These are phyloP conservation scores for Cataglyphis altisquamis DNA, from an alignment of 2,888 invertebrate genomes.

Conservation along the genomic window DNA sequence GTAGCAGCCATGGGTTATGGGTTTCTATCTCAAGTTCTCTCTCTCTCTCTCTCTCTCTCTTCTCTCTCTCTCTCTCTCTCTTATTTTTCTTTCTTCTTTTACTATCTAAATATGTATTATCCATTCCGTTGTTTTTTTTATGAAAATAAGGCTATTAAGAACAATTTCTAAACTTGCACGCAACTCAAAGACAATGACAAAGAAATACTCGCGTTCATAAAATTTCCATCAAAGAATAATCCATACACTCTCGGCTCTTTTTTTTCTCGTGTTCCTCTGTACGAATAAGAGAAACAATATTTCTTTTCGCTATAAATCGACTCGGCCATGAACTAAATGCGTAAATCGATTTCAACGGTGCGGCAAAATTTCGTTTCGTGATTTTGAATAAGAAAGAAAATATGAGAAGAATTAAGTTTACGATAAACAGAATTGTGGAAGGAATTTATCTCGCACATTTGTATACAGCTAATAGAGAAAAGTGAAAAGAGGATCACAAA, in stretches of 20 bases:
- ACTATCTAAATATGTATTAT: constrained; percentile 4
- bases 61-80: constrained; percentile 12
- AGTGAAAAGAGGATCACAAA: constrained; percentile 3
- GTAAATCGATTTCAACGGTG: constrained; percentile 30
- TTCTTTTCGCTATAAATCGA: constrained; percentile 34
- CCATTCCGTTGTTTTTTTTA: constrained; percentile 12
- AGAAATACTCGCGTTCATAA: constrained; percentile 17
- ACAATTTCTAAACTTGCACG: constrained; percentile 41
- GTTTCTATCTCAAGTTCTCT: constrained; percentile 19
- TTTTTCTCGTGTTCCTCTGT: neutral
- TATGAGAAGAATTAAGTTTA: neutral
- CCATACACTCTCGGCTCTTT: neutral
- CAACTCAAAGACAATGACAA: constrained; percentile 19
- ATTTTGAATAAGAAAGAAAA: neutral
- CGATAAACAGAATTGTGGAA: neutral
- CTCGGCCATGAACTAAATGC: constrained; percentile 2
- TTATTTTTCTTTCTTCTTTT: constrained; percentile 19
- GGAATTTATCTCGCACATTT: neutral
- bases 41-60: neutral
- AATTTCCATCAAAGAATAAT: constrained; percentile 30
- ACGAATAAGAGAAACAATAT: constrained; percentile 30
- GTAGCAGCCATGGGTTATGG: constrained; percentile 33
- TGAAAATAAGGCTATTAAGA: constrained; percentile 36
- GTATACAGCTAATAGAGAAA: constrained; percentile 13
- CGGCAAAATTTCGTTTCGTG: neutral